Evolutionary conservation across 64 coral and sea anemone genomes (phyloP), one percentile per base, ranked within the genome.

Genomic region (Stylophora pistillata): DNA sequence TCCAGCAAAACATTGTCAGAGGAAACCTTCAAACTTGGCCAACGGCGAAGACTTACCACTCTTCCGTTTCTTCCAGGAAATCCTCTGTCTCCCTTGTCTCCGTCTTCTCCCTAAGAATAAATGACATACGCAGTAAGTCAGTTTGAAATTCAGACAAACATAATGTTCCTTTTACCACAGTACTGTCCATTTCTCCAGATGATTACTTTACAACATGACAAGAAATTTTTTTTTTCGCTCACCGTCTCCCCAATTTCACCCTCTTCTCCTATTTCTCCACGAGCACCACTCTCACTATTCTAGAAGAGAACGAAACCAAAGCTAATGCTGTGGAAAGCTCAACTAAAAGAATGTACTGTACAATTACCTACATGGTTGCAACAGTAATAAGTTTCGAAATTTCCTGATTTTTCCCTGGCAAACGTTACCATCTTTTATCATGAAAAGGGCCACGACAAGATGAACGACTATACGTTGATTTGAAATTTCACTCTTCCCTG

Each of bases 251-350:
- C 80, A 13, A 84, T 63, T 33, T 69, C 60, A 23, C 80, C 80
- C 28, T 54, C 61, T 53, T 84, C 62, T 69, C 80, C 80, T 0
- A 70, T 84, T n/a, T 68, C 61, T 53, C 80, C 80, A 69, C 11
- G 80, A 84, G 80, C 32, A 52, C 80, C 80, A 27, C 33, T 33
- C 62, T 84, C 80, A 54, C 80, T 70, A 84, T 62, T 84, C 80
- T 84, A 62, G 69, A 84, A 47, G 10, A 66, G 52, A 69, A 27
- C 15, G 23, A 23, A 52, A 76, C n/a, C 9, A 23, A 9, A 18
- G 21, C 9, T 76, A 11, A 20, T 52, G 20, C 26, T 71, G 66
- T 7, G 37, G 37, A 47, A 47, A 47, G 7, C 37, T 47, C 37
- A 47, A 47, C 37, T 47, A 47, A 47, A 47, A 47, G 37, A 47